A percentile compares a stretch with the other conserved stretches of the same genome.
Conservation (phyloP, 2,797 vertebrate species). For the Alfaro cultratus region DNA sequence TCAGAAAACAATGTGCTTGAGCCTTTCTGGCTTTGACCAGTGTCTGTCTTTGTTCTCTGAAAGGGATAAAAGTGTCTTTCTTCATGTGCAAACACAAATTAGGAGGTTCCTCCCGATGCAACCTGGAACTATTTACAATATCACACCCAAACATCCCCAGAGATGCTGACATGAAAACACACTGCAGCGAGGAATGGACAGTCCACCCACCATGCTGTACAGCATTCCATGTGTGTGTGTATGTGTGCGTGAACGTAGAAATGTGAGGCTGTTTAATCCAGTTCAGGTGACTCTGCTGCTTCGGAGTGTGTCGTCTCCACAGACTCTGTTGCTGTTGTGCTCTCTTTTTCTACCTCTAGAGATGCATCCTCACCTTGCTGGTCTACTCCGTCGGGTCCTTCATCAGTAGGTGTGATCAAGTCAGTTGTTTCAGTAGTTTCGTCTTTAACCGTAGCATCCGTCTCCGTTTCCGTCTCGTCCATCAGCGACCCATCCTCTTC, state of each 20-base stretch:
- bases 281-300: slow-evolving; percentile 64
- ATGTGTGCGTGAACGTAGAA: background rate
- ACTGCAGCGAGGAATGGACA: slow-evolving; percentile 31
- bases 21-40: slow-evolving; percentile 17
- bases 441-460: slow-evolving; percentile 46
- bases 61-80: slow-evolving; percentile 38
- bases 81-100: slow-evolving; percentile 66
- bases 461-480: slow-evolving; percentile 49
- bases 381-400: slow-evolving; percentile 17
- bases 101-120: slow-evolving; percentile 47
- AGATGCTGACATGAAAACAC: slow-evolving; percentile 31
- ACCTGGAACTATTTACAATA: slow-evolving; percentile 30
- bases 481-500: slow-evolving; percentile 29
- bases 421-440: slow-evolving; percentile 46
- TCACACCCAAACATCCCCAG: slow-evolving; percentile 20
- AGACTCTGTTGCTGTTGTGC: background rate
- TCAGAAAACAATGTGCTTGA: slow-evolving; percentile 61
- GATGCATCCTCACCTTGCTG: slow-evolving; percentile 17
- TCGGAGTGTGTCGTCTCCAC: slow-evolving; percentile 28
- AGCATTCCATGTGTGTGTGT: slow-evolving; percentile 6
- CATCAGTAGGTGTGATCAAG: slow-evolving; percentile 40
- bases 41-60: background rate
- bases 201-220: slow-evolving; percentile 7
- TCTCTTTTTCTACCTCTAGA: slow-evolving; percentile 7
- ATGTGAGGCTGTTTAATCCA: slow-evolving; percentile 56